A percentile compares a stretch with the other conserved stretches of the same genome.
Evolutionary conservation across 2,113 vertebrate species (phyloP).

Genomic region (Oryzias melastigma): DNA sequence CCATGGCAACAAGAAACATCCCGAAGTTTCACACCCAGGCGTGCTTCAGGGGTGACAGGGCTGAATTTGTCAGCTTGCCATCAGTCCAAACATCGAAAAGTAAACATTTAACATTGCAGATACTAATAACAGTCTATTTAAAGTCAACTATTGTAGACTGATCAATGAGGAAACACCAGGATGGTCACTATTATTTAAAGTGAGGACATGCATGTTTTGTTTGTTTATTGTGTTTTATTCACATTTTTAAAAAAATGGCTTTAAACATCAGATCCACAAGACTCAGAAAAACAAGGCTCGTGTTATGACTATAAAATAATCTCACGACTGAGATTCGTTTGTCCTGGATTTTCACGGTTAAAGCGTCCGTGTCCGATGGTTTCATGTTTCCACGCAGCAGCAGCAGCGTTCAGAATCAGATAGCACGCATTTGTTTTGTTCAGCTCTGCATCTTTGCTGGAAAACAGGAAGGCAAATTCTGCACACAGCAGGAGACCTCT

Average conservation of each 20-base stretch:
- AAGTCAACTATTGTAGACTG: background rate
- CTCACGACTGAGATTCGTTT: background rate
- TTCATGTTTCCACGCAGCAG: background rate
- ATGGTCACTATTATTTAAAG: too few relatives aligned
- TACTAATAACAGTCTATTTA: background rate
- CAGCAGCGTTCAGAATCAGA: background rate
- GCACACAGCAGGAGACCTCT: background rate
- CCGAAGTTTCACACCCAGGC: conserved; percentile 14
- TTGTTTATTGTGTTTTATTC: too few relatives aligned
- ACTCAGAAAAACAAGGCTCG: too few relatives aligned
- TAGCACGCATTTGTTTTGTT: background rate
- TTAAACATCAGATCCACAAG: too few relatives aligned
- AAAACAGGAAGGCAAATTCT: background rate
- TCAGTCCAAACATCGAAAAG: background rate
- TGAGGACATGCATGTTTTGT: too few relatives aligned
- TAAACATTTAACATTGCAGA: background rate
- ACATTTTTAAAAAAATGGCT: too few relatives aligned
- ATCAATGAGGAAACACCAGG: too few relatives aligned
- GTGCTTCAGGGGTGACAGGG: background rate
- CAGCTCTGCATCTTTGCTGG: background rate
- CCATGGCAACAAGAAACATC: conserved; percentile 13
- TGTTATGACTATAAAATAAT: background rate
- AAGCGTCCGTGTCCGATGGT: background rate
- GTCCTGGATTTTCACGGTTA: background rate
- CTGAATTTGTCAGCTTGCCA: background rate